Evolutionary conservation across 2,888 invertebrate genomes (phyloP).

Genomic region (Pachliopta kotzebuea): DNA sequence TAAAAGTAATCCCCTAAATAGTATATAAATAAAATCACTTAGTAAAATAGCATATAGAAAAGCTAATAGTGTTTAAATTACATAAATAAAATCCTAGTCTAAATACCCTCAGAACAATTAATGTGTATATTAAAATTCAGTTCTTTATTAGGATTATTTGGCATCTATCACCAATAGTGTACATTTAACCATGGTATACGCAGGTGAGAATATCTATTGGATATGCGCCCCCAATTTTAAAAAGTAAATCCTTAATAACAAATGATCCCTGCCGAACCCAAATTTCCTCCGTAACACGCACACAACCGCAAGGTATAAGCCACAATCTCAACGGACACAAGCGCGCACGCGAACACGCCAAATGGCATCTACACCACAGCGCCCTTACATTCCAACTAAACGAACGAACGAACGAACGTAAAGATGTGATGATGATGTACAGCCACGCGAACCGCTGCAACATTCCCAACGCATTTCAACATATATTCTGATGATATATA

Average conservation of each 20-base stretch:
- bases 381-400: constrained; percentile 48
- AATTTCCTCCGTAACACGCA: constrained; percentile 68
- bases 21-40: constrained; percentile 68
- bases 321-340: constrained; percentile 31
- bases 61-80: constrained; percentile 52
- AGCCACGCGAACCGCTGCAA: background rate
- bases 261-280: constrained; percentile 76
- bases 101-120: constrained; percentile 80
- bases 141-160: constrained; percentile 81
- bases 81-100: constrained; percentile 70
- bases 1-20: constrained; percentile 49
- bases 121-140: constrained; percentile 79
- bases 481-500: background rate
- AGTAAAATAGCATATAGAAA: constrained; percentile 61
- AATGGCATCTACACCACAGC: constrained; percentile 43
- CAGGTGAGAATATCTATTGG: constrained; percentile 72
- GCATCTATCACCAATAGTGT: constrained; percentile 78
- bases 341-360: constrained; percentile 34
- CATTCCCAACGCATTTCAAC: background rate
- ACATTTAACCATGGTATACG: constrained; percentile 75
- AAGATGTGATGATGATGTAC: background rate
- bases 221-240: constrained; percentile 54
- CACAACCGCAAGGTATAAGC: constrained; percentile 41
- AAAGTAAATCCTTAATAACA: constrained; percentile 60
- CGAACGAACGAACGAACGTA: constrained; percentile 46